Conservation (phyloP, 1,140 invertebrate species). For the Neotoxoptera formosana region DNA sequence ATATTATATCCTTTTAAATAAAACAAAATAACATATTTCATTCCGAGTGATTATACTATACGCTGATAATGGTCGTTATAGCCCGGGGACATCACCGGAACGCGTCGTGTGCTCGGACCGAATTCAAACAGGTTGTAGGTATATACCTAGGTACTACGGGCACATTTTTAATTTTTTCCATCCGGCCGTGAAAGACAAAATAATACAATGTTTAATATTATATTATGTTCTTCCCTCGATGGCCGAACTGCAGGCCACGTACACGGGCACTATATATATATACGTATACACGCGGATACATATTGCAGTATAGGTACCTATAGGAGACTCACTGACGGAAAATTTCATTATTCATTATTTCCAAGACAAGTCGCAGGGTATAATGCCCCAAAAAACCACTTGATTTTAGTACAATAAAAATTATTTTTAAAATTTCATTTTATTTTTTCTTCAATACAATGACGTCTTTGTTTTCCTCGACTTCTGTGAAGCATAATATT, state of each 20-base stretch:
- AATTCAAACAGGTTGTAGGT: slow-evolving; percentile 43
- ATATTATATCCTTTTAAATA: slow-evolving; percentile 22
- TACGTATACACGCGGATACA: neutral
- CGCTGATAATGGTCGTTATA: slow-evolving; percentile 3
- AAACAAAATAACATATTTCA: slow-evolving; percentile 37
- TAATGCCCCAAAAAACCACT: no score
- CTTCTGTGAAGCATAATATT: no score
- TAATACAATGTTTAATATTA: neutral
- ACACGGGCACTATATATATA: no score
- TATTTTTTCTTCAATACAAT: no score
- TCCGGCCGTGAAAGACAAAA: neutral
- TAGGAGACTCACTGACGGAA: no score
- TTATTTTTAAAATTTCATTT: no score
- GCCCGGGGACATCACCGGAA: neutral
- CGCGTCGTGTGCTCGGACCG: no score
- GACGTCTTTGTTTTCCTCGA: no score
- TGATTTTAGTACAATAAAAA: no score
- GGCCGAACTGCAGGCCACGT: neutral
- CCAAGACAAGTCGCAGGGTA: no score
- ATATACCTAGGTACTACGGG: neutral
- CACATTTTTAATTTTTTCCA: neutral
- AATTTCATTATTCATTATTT: no score
- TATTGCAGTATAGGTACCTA: no score
- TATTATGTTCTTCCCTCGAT: neutral
- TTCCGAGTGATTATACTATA: neutral